Evolutionary conservation across 2,888 invertebrate genomes (phyloP).

Genomic region (Volucella inflata): DNA sequence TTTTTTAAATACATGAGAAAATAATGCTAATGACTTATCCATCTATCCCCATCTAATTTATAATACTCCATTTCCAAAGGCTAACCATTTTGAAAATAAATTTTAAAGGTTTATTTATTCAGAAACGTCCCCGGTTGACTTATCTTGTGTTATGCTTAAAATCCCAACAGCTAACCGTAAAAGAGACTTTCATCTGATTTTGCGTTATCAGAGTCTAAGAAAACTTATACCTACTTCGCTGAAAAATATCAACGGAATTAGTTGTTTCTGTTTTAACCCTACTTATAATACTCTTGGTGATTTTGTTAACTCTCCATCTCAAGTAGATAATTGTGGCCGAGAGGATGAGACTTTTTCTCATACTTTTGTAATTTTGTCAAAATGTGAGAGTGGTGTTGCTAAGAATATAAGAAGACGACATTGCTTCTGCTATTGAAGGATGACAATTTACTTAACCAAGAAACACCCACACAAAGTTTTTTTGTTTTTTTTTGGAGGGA

Average conservation of each 20-base stretch:
- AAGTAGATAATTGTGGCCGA: conserved; percentile 50
- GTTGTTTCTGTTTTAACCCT: background rate
- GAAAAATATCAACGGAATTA: conserved; percentile 11
- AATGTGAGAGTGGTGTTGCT: background rate
- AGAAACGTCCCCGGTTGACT: conserved; percentile 24
- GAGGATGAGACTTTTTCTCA: conserved; percentile 11
- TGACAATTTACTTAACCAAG: conserved; percentile 41
- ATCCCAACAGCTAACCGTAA: conserved; percentile 10
- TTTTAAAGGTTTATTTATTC: conserved; percentile 28
- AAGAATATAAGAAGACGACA: conserved; percentile 15
- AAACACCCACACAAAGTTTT: conserved; percentile 14
- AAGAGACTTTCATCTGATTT: conserved; percentile 34
- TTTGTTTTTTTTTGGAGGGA: too few relatives aligned
- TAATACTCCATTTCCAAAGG: background rate
- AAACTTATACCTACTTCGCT: conserved; percentile 17
- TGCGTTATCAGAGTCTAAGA: conserved; percentile 18
- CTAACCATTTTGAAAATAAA: conserved; percentile 5
- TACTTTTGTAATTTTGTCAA: background rate
- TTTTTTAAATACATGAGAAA: background rate
- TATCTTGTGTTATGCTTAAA: conserved; percentile 26
- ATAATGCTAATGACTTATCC: background rate
- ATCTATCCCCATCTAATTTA: background rate
- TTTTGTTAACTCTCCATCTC: conserved; percentile 40
- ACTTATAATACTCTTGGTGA: background rate
- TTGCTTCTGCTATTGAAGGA: conserved; percentile 34